These are phyloP conservation scores for Syngnathus rostellatus DNA, from an alignment of 2,797 vertebrate genomes.

Conservation along the genomic window DNA sequence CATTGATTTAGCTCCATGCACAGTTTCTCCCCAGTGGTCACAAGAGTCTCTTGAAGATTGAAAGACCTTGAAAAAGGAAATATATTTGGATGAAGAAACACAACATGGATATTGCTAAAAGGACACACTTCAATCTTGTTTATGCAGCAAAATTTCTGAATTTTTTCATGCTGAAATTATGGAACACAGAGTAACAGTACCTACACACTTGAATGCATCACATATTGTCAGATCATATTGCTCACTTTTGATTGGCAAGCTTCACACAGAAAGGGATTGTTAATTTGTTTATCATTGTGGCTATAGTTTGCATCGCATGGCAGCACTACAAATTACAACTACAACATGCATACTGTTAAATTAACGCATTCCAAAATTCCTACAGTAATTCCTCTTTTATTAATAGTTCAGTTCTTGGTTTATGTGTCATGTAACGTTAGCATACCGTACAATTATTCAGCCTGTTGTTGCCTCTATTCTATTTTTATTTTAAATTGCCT, in stretches of 20 bases:
- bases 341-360: not conserved
- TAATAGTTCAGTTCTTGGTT: not conserved
- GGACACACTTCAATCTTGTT: not conserved
- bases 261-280: not conserved
- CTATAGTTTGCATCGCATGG: not conserved
- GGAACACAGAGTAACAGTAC: not conserved
- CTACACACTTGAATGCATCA: not conserved
- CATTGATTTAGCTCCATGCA: constrained; percentile 78
- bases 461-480: too few species aligned
- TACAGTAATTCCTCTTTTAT: not conserved
- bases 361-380: not conserved
- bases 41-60: constrained; percentile 72
- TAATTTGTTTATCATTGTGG: not conserved
- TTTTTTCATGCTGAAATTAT: not conserved
- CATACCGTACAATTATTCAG: too few species aligned
- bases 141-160: not conserved
- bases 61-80: constrained; percentile 68
- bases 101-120: not conserved
- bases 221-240: not conserved
- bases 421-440: too few species aligned
- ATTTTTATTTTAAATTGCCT: too few species aligned
- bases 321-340: not conserved
- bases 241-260: not conserved
- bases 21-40: constrained; percentile 78
- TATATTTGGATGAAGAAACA: not conserved